Evolutionary conservation across 2,113 vertebrate species (phyloP), one percentile per base, ranked within the genome.

Genomic region (Oncorhynchus masou): DNA sequence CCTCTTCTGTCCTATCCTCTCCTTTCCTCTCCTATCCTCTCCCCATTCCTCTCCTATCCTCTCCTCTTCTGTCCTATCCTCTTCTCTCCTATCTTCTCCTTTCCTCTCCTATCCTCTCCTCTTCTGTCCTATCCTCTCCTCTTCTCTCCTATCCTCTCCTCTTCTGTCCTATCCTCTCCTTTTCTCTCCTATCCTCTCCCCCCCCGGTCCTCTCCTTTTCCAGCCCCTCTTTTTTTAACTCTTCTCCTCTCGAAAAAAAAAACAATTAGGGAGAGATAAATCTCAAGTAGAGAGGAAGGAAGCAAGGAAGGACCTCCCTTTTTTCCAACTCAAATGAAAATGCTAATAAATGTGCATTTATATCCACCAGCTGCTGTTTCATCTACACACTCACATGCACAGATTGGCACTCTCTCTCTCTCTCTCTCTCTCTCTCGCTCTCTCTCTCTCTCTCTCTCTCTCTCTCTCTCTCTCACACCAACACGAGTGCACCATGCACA

Each of bases 361-460:
- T 73, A 87, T 85, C 80, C 70, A 74, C 70, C 88, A 88, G 74
- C 85, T 91, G 88, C 87, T 88, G 87, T 83, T 81, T 81, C 85
- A 82, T 81, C 81, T 48, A 69, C 69, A 25, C n/a, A 15, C 39
- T 70, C 22, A 68, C 76, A 78, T 68, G 79, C 25, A 64, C 22
- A 11, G 74, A n/a, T 51, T 19, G 5, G 24, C 34, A 51, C 34
- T 29, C 29, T 29, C 29, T 29, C 29, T 29, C 29, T 29, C 29
- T 29, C 29, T 31, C 4, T 31, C 29, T 31, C 29, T 31, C 29
- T 31, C 31, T 31, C 31, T 31, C 31, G 1, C 31, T 6, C 31
- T 31, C 29, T 31, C 29, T 31, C 4, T 31, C 4, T 5, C 29
- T 31, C 29, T 31, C 29, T 31, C 29, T 31, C 4, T 31, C 29